Evolutionary conservation across 1,140 invertebrate species (phyloP).

Genomic region (Maniola jurtina): DNA sequence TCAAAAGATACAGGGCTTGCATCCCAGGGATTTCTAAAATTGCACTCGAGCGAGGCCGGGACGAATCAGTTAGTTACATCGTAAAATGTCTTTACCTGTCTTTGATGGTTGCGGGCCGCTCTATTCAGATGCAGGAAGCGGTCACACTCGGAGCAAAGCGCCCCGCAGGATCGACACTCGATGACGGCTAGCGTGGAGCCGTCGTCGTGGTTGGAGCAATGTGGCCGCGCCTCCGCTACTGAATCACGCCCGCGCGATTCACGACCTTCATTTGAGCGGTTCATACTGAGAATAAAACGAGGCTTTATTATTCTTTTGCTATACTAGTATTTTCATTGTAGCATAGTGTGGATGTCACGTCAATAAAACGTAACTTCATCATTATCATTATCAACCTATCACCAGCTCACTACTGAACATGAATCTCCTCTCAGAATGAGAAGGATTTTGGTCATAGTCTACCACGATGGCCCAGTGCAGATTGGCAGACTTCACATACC

Average conservation of each 20-base stretch:
- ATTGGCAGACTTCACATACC: too few relatives aligned
- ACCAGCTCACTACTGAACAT: too few relatives aligned
- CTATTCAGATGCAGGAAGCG: constrained; percentile 95
- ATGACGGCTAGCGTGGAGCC: constrained; percentile 96
- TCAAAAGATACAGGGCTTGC: too few relatives aligned
- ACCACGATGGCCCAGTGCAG: too few relatives aligned
- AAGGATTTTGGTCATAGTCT: too few relatives aligned
- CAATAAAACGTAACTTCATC: too few relatives aligned
- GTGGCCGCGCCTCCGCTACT: constrained; percentile 61
- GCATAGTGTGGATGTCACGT: too few relatives aligned
- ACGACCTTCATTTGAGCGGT: constrained; percentile 43
- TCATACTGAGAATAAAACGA: constrained; percentile 37
- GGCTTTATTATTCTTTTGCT: not conserved
- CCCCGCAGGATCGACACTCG: constrained; percentile 93
- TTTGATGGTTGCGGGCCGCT: constrained; percentile 90
- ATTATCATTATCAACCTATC: too few relatives aligned
- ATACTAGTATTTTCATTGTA: not conserved
- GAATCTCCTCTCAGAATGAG: too few relatives aligned
- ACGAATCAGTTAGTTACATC: too few relatives aligned
- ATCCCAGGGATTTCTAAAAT: not conserved
- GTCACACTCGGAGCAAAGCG: constrained; percentile 97
- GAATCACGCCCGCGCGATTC: constrained; percentile 39
- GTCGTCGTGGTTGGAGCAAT: constrained; percentile 98
- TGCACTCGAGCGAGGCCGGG: too few relatives aligned
- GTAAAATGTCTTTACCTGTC: constrained; percentile 86